Evolutionary conservation across 2,797 vertebrate genomes (phyloP), one percentile per base, ranked within the genome.

Genomic region (Botia almorhae): DNA sequence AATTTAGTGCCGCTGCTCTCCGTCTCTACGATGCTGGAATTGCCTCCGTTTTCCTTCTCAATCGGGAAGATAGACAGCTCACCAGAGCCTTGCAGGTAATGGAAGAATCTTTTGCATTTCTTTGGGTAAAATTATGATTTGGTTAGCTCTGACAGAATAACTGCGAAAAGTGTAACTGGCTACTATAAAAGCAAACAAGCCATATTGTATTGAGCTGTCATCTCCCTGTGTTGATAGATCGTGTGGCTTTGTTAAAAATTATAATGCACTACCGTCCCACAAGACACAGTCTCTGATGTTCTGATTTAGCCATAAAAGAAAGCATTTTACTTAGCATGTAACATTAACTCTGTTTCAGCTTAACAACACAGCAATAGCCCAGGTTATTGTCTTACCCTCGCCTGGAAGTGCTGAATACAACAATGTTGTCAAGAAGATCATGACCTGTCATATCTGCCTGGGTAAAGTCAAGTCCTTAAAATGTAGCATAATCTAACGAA

Each of bases 381-480:
- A 97, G 0, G 94, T 95, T 0, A 93, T 97, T 0, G 87, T 95
- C 56, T 92, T 99, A 23, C 95, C 96, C 0, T 58, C 1, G 0
- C 6, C 93, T n/a, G 74, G 87, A 7, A 84, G 61, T 21, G 80
- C 78, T 51, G 91, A 96, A 87, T 95, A 96, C 87, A 89, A 93
- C 0, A 88, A 92, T 70, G 92, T 91, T 81, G 77, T 98, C 83
- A 88, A 79, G 65, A 96, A 91, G n/a, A 86, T 98, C 60, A 86
- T 97, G 89, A 94, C 88, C 21, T 99, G 98, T 86, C 96, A 98
- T 14, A 83, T 99, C 58, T 99, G 98, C 89, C 67, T 96, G 21
- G 98, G 98, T 99, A 95, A 95, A 90, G 53, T 0, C 48, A 6
- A 63, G 16, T 26, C 19, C 69, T 23, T 51, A 19, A 60, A 19